Conservation (phyloP, 2,888 invertebrate species). For the Cyclophora punctaria region DNA sequence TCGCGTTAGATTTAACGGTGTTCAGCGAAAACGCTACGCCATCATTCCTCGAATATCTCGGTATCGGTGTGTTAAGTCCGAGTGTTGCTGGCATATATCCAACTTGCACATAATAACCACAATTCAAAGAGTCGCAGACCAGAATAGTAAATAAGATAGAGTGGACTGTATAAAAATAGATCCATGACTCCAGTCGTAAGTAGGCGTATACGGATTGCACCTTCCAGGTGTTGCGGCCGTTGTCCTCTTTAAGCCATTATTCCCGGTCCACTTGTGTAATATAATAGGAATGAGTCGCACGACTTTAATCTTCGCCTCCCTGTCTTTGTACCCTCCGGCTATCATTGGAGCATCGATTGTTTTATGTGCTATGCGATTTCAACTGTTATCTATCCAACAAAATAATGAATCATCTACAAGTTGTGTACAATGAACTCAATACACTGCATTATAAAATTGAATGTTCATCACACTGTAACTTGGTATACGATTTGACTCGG, state of each 20-base stretch:
- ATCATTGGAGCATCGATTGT: constrained; percentile 16
- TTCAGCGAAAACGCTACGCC: constrained; percentile 50
- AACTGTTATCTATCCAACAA: constrained; percentile 47
- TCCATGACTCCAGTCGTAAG: constrained; percentile 61
- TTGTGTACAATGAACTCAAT: constrained; percentile 49
- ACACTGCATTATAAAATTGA: constrained; percentile 59
- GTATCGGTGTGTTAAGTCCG: constrained; percentile 61
- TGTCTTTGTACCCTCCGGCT: constrained; percentile 6
- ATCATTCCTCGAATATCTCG: constrained; percentile 68
- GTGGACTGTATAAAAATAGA: constrained; percentile 71
- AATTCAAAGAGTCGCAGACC: constrained; percentile 75
- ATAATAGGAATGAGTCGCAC: constrained; percentile 4
- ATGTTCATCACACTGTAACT: constrained; percentile 52
- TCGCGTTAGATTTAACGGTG: constrained; percentile 30
- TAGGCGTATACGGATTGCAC: constrained; percentile 59
- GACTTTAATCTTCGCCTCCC: constrained; percentile 5
- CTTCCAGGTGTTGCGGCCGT: constrained; percentile 68
- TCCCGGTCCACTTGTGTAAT: constrained; percentile 14
- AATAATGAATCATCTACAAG: constrained; percentile 41
- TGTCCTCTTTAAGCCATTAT: constrained; percentile 42
- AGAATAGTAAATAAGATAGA: constrained; percentile 75
- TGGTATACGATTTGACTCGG: constrained; percentile 61
- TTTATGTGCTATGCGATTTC: constrained; percentile 26
- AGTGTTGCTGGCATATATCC: constrained; percentile 65
- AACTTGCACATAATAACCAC: constrained; percentile 75